Evolutionary conservation across 2,113 vertebrate genomes (phyloP).

Genomic region (Oenanthe melanoleuca): DNA sequence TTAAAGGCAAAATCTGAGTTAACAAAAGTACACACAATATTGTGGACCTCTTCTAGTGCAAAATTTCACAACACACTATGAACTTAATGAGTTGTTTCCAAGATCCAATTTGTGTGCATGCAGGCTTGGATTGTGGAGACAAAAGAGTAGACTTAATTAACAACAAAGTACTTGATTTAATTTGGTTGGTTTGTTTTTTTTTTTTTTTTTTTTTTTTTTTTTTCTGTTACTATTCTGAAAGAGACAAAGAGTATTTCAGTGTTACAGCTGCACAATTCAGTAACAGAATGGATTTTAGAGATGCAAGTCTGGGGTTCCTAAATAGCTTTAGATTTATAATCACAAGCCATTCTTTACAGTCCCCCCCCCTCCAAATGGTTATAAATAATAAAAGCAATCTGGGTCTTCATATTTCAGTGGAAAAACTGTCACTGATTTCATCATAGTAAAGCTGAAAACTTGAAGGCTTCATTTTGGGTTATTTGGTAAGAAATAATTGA

Average conservation of each 20-base stretch:
- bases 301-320: neutral
- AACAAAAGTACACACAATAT: neutral
- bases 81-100: neutral
- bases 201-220: too few species aligned
- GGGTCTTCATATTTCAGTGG: neutral
- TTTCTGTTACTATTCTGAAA: neutral
- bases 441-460: neutral
- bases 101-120: neutral
- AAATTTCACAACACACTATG: neutral
- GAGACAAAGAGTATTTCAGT: neutral
- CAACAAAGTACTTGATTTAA: neutral
- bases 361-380: neutral
- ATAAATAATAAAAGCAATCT: neutral
- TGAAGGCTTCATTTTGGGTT: neutral
- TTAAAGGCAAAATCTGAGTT: neutral
- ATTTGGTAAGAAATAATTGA: neutral
- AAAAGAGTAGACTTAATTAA: neutral
- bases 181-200: too few species aligned
- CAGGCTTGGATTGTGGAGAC: neutral
- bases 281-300: neutral
- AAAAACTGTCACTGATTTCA: neutral
- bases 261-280: neutral
- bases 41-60: neutral
- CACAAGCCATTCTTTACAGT: neutral
- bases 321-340: neutral